A percentile compares a stretch with the other conserved stretches of the same genome.
These are phyloP conservation scores for Pyrocoelia pectoralis DNA, from an alignment of 2,888 invertebrate species.

Conservation along the genomic window DNA sequence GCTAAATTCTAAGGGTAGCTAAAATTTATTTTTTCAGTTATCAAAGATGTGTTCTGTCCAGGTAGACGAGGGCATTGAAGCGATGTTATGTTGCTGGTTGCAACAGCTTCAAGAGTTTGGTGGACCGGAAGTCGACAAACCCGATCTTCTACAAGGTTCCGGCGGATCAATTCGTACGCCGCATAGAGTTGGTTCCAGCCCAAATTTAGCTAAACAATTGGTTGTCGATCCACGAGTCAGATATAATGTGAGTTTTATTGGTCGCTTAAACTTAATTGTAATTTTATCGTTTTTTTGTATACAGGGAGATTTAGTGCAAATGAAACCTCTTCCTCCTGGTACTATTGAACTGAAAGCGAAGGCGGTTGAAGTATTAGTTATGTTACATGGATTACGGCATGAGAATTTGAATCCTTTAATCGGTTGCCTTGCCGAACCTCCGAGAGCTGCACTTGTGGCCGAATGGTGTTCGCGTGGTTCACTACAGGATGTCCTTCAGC, in stretches of 20 bases:
- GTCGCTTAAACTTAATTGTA: neutral
- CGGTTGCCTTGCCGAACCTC: slow-evolving; percentile 82
- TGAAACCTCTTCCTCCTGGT: slow-evolving; percentile 76
- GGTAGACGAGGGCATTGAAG: slow-evolving; percentile 85
- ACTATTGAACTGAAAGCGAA: slow-evolving; percentile 80
- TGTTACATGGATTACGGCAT: slow-evolving; percentile 85
- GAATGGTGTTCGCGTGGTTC: slow-evolving; percentile 91
- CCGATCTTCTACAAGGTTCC: slow-evolving; percentile 82
- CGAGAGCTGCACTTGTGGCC: slow-evolving; percentile 81
- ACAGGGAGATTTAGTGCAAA: slow-evolving; percentile 89
- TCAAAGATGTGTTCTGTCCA: slow-evolving; percentile 50
- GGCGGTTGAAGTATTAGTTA: slow-evolving; percentile 79
- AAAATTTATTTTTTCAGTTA: slow-evolving; percentile 34
- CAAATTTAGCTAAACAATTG: slow-evolving; percentile 66
- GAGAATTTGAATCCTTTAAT: slow-evolving; percentile 92
- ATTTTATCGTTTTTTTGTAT: slow-evolving; percentile 14
- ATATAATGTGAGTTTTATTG: slow-evolving; percentile 77
- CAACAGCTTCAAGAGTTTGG: slow-evolving; percentile 86
- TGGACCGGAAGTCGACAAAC: slow-evolving; percentile 83
- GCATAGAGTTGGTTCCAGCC: slow-evolving; percentile 60
- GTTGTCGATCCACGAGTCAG: slow-evolving; percentile 78
- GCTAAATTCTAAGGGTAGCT: slow-evolving; percentile 16
- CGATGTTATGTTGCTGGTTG: slow-evolving; percentile 86
- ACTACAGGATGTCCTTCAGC: slow-evolving; percentile 85
- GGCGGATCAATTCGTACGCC: slow-evolving; percentile 70